A percentile compares a stretch with the other conserved stretches of the same genome.
phyloP scores from a whole-genome alignment of 2,888 invertebrate species.

The Diadegma fenestrale region DNA sequence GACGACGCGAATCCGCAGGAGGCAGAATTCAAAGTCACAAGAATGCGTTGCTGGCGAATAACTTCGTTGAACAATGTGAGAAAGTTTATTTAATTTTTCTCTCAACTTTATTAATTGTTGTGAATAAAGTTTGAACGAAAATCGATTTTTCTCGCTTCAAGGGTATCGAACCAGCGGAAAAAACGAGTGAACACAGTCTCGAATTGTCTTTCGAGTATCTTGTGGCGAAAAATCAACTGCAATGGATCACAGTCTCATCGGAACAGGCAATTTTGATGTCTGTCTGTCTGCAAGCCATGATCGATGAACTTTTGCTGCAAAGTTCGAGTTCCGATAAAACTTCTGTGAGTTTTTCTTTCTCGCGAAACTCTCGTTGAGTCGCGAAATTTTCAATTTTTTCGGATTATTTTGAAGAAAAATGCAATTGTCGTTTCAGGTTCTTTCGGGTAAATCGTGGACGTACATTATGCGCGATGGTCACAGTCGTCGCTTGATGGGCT shows the following conservation, averaged over 20 bases:
- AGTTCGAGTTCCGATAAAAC: constrained; percentile 87
- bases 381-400: not conserved
- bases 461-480: constrained; percentile 92
- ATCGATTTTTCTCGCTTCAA: constrained; percentile 54
- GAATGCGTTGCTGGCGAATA: constrained; percentile 99
- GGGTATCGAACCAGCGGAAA: constrained; percentile 77
- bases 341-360: constrained; percentile 76
- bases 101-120: not conserved
- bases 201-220: constrained; percentile 98
- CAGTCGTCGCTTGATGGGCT: constrained; percentile 88
- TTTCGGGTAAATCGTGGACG: constrained; percentile 87
- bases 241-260: constrained; percentile 97
- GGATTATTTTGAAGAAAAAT: not conserved
- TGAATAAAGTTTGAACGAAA: not conserved
- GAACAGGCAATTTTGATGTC: constrained; percentile 98
- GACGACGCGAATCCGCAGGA: constrained; percentile 90
- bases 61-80: constrained; percentile 92
- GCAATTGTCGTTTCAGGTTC: constrained; percentile 72
- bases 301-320: constrained; percentile 95
- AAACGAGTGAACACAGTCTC: constrained; percentile 84
- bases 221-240: constrained; percentile 94
- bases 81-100: constrained; percentile 14
- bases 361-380: not conserved
- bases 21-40: constrained; percentile 95
- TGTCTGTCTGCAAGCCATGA: constrained; percentile 97